Evolutionary conservation across 2,797 vertebrate species (phyloP).

Genomic region (Hapalemur alaotrensis): DNA sequence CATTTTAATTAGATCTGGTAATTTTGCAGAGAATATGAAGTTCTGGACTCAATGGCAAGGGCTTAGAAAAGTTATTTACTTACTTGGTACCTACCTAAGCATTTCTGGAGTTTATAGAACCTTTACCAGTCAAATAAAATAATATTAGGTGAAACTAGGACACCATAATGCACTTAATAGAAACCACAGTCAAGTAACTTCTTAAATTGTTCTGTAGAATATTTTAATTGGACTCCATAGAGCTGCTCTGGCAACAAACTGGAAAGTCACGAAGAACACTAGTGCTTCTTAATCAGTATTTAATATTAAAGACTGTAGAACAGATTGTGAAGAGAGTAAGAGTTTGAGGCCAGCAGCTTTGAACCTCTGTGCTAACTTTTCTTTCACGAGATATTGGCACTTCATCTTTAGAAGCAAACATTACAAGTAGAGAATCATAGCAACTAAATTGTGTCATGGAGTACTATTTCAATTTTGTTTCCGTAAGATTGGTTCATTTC

Average conservation of each 20-base stretch:
- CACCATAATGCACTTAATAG: background rate
- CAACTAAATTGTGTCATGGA: background rate
- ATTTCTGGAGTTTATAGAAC: background rate
- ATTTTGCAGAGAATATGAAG: slow-evolving; percentile 7
- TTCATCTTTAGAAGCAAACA: slow-evolving; percentile 12
- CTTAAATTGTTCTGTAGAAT: background rate
- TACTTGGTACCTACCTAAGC: background rate
- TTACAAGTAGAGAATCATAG: background rate
- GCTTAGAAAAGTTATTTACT: background rate
- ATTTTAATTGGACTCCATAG: background rate
- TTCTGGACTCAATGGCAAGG: background rate
- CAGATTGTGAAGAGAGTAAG: background rate
- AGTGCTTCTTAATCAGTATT: background rate
- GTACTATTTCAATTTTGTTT: background rate
- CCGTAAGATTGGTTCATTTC: background rate
- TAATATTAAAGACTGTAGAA: background rate
- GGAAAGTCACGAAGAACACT: background rate
- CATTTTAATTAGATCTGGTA: background rate
- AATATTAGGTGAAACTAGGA: background rate
- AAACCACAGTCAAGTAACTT: slow-evolving; percentile 1
- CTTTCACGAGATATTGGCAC: background rate
- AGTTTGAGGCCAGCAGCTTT: background rate
- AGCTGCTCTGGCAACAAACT: background rate
- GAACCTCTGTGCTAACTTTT: background rate
- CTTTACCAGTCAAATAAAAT: background rate